phyloP scores from a whole-genome alignment of 2,113 vertebrate species.

The Sinocyclocheilus rhinocerous region DNA sequence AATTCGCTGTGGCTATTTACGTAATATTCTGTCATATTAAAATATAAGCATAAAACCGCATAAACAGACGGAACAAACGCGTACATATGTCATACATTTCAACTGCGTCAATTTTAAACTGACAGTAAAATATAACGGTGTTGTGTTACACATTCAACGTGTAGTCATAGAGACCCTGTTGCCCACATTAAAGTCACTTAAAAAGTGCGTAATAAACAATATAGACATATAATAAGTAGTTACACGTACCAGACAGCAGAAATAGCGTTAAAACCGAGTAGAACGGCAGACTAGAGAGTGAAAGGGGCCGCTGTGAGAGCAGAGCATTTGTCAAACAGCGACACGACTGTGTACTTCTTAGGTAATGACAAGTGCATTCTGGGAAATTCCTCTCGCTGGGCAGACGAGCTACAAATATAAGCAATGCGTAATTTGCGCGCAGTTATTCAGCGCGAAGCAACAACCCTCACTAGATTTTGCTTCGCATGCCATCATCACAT shows the following conservation, averaged over 20 bases:
- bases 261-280: constrained; percentile 13
- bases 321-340: constrained; percentile 48
- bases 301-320: neutral
- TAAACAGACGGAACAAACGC: neutral
- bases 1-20: neutral
- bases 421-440: constrained; percentile 62
- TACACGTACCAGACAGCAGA: constrained; percentile 61
- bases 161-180: constrained; percentile 9
- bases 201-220: neutral
- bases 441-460: neutral
- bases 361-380: constrained; percentile 74
- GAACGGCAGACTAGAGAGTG: neutral
- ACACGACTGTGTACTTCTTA: constrained; percentile 44
- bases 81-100: neutral
- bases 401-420: constrained; percentile 83
- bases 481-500: neutral
- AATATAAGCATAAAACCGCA: neutral
- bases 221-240: neutral
- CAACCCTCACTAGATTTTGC: neutral
- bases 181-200: neutral
- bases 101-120: constrained; percentile 28
- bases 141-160: constrained; percentile 2
- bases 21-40: neutral
- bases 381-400: constrained; percentile 82
- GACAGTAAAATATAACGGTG: constrained; percentile 18